Evolutionary conservation across 1,140 invertebrate species (phyloP).

Genomic region (Oedothorax gibbosus): DNA sequence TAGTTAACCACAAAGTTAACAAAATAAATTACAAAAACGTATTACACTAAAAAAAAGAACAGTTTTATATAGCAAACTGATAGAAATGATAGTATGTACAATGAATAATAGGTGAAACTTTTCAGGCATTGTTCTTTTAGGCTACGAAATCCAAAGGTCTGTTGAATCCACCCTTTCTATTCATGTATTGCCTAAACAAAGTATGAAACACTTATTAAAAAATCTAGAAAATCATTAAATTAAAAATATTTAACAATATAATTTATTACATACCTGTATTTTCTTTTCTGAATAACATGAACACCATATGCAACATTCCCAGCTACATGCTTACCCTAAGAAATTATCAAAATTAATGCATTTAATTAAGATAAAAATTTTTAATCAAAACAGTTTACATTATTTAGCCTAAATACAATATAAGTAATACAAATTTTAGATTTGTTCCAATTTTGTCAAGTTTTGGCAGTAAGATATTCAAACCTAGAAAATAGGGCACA

Average conservation of each 20-base stretch:
- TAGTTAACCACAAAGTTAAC: too few species aligned
- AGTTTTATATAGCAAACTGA: neutral
- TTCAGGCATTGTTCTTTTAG: slow-evolving; percentile 52
- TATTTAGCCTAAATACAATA: too few species aligned
- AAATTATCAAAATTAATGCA: neutral
- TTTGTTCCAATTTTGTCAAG: too few species aligned
- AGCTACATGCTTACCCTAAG: slow-evolving; percentile 83
- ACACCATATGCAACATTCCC: slow-evolving; percentile 93
- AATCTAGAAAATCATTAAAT: neutral
- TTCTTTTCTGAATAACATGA: slow-evolving; percentile 94
- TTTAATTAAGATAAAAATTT: neutral
- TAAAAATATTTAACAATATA: neutral
- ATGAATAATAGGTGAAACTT: neutral
- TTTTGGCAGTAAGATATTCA: too few species aligned
- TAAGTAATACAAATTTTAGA: too few species aligned
- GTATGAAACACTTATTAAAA: slow-evolving; percentile 40
- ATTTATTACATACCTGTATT: slow-evolving; percentile 76
- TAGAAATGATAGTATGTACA: neutral
- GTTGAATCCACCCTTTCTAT: slow-evolving; percentile 98
- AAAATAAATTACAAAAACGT: neutral
- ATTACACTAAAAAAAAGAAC: neutral
- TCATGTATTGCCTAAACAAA: slow-evolving; percentile 93
- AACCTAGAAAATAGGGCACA: too few species aligned
- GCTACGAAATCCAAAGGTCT: slow-evolving; percentile 95
- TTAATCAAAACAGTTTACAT: too few species aligned